These are phyloP conservation scores for Spatulosminthurus flaviceps DNA, from an alignment of 2,888 invertebrate genomes.

Conservation along the genomic window DNA sequence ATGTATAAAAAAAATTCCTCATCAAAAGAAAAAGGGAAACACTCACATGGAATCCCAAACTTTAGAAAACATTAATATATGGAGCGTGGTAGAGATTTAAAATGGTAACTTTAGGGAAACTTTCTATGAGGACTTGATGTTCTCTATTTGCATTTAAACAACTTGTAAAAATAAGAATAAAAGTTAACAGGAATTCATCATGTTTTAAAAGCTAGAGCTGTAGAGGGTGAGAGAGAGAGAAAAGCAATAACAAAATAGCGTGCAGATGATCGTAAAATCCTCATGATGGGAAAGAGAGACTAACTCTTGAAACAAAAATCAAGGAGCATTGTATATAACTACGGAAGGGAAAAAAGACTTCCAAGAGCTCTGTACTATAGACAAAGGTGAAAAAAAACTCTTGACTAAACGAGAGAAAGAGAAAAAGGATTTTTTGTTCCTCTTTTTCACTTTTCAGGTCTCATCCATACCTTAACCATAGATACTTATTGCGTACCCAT, in stretches of 20 bases:
- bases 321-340: neutral
- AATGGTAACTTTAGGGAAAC: no score
- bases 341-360: neutral
- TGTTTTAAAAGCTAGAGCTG: neutral
- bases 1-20: no score
- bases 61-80: no score
- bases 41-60: no score
- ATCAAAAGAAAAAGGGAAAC: no score
- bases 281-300: neutral
- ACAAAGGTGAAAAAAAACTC: slow-evolving; percentile 1
- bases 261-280: neutral
- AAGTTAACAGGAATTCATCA: no score
- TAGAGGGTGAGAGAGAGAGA: neutral
- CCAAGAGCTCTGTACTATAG: neutral
- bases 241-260: neutral
- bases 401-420: neutral
- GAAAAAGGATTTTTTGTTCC: slow-evolving; percentile 3
- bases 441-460: neutral
- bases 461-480: no score
- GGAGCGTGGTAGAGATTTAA: no score
- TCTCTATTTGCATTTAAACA: no score
- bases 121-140: no score
- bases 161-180: no score
- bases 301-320: neutral
- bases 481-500: no score